Evolutionary conservation across 2,113 vertebrate genomes (phyloP).

Genomic region (Nannospalax galili): DNA sequence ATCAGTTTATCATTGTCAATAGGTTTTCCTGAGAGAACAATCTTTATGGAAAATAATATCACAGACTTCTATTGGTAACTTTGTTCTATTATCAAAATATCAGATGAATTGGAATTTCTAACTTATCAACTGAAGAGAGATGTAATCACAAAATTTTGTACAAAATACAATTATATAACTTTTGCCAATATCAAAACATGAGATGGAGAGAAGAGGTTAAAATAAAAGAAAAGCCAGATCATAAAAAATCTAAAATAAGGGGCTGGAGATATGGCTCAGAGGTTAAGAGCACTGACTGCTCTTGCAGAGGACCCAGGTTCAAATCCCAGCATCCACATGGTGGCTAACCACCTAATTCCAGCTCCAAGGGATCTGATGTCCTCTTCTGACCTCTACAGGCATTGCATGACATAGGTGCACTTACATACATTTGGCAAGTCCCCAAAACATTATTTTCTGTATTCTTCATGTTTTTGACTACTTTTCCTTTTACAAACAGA

Average conservation of each 20-base stretch:
- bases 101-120: slow-evolving; percentile 55
- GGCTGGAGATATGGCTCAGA: too few relatives aligned
- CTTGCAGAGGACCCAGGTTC: too few relatives aligned
- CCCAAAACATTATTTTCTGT: slow-evolving; percentile 3
- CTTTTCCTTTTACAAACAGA: neutral
- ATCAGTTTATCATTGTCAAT: slow-evolving; percentile 65
- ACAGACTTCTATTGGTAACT: slow-evolving; percentile 26
- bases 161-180: neutral
- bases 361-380: too few relatives aligned
- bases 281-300: too few relatives aligned
- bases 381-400: too few relatives aligned
- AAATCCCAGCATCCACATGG: too few relatives aligned
- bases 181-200: slow-evolving; percentile 34
- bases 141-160: neutral
- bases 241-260: slow-evolving; percentile 46
- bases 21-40: slow-evolving; percentile 47
- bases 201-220: neutral
- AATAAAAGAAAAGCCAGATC: slow-evolving; percentile 42
- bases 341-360: too few relatives aligned
- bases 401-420: too few relatives aligned
- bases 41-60: slow-evolving; percentile 66
- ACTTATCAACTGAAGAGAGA: neutral
- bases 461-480: slow-evolving; percentile 36
- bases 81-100: slow-evolving; percentile 45
- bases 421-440: too few relatives aligned